Conservation (phyloP, 1,140 invertebrate genomes). For the Hycleus cichorii region DNA sequence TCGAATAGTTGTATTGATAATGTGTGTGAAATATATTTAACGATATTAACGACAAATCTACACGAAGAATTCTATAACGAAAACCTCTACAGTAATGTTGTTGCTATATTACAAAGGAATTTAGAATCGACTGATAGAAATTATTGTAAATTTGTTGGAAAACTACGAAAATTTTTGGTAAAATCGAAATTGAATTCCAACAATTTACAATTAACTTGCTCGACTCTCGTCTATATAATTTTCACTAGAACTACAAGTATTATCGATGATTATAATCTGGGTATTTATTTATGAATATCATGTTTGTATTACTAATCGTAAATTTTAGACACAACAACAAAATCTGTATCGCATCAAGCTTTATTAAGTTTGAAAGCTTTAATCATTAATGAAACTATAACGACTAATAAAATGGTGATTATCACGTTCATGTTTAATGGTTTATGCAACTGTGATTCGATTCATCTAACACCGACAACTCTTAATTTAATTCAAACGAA, state of each 20-base stretch:
- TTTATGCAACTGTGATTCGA: background rate
- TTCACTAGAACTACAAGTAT: background rate
- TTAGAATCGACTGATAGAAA: background rate
- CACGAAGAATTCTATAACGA: slow-evolving; percentile 3
- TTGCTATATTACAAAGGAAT: background rate
- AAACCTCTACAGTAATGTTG: background rate
- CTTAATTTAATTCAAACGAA: slow-evolving; percentile 1
- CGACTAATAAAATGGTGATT: background rate
- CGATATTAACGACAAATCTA: background rate
- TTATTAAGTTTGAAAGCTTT: slow-evolving; percentile 3
- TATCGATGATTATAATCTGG: background rate
- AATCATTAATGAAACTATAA: background rate
- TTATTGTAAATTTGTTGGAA: background rate
- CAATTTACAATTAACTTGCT: slow-evolving; percentile 2
- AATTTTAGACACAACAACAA: background rate
- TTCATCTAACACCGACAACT: background rate
- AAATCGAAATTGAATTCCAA: slow-evolving; percentile 1
- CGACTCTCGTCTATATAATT: background rate
- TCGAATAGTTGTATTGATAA: slow-evolving; percentile 2
- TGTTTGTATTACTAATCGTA: background rate
- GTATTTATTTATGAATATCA: too few relatives aligned
- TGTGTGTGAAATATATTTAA: background rate
- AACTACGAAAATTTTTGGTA: background rate
- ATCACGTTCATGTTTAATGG: slow-evolving; percentile 3
- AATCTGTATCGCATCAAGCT: background rate